Evolutionary conservation across 2,888 invertebrate species (phyloP), one percentile per base, ranked within the genome.

Genomic region (Alsophila aescularia): DNA sequence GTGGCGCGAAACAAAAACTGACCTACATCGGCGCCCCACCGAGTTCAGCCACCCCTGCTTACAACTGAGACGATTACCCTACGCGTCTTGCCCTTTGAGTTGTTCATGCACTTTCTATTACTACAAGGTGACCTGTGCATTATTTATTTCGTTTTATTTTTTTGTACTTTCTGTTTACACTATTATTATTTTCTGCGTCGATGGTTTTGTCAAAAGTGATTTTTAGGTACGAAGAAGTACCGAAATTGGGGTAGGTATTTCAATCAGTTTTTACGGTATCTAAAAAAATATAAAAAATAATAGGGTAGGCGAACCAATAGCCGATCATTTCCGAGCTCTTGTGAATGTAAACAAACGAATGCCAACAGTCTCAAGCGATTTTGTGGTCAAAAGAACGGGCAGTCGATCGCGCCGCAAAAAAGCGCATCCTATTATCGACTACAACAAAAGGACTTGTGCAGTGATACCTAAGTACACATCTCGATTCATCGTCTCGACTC

Each of bases 381-480:
- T n/a, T n/a, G n/a, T n/a, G n/a, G n/a, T 70, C 74, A 77, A 77
- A 78, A 78, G 76, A 79, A 65, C 81, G 78, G 75, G 66, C 77
- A 77, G 75, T 80, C 85, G 87, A 83, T 87, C 81, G 83, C 78
- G 81, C 77, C 83, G 84, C 85, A 74, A 90, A 85, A 91, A 91
- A 91, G 88, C 90, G 91, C 91, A 90, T 90, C 90, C 85, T 85
- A 90, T 90, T 90, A 91, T 91, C 90, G 90, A 90, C 86, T 90
- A 87, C 89, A 90, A 90, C 89, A 91, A 90, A 91, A 90, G 90
- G 90, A 89, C 84, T 86, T 83, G 85, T 88, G 88, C 90, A 90
- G 85, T 89, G 90, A 89, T 91, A 90, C 90, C 91, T 90, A 91
- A 91, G 90, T 90, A 90, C 88, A 89, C 90, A 90, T 90, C 90